These are phyloP conservation scores for Tachina grossa DNA, from an alignment of 2,888 invertebrate species.

Conservation along the genomic window DNA sequence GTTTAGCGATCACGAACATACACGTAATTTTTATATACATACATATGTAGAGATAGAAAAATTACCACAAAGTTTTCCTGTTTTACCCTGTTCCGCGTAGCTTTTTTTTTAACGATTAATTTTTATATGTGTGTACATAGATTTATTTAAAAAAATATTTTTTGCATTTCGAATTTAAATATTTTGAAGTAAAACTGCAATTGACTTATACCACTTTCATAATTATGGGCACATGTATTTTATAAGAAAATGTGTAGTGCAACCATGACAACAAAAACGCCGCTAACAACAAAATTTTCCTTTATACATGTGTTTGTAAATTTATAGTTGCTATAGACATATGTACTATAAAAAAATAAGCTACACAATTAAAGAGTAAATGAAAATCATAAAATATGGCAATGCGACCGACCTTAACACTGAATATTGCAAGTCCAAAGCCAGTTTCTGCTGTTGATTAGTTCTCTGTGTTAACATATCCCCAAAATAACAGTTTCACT, in stretches of 20 bases:
- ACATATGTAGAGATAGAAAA: too few species aligned
- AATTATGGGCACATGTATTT: too few species aligned
- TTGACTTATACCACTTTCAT: too few species aligned
- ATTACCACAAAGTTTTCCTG: too few species aligned
- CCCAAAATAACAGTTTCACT: conserved; percentile 58
- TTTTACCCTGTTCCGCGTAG: too few species aligned
- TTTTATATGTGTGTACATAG: too few species aligned
- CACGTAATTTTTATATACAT: too few species aligned
- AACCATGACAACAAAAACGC: not conserved
- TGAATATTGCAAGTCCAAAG: conserved; percentile 73
- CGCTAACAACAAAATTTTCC: conserved; percentile 26
- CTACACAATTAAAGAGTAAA: not conserved
- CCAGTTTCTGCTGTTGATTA: not conserved
- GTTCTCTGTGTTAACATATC: conserved; percentile 8
- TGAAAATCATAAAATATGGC: conserved; percentile 37
- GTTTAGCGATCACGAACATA: too few species aligned
- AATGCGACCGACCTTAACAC: conserved; percentile 80
- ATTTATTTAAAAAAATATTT: too few species aligned
- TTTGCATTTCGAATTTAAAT: too few species aligned
- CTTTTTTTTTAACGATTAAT: too few species aligned
- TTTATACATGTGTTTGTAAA: not conserved
- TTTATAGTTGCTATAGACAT: conserved; percentile 23
- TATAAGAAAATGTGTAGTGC: not conserved
- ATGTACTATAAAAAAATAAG: not conserved
- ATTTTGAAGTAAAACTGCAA: too few species aligned